A percentile compares a stretch with the other conserved stretches of the same genome.
These are phyloP conservation scores for Crotophaga sulcirostris DNA, from an alignment of 2,113 vertebrate genomes.

Conservation along the genomic window DNA sequence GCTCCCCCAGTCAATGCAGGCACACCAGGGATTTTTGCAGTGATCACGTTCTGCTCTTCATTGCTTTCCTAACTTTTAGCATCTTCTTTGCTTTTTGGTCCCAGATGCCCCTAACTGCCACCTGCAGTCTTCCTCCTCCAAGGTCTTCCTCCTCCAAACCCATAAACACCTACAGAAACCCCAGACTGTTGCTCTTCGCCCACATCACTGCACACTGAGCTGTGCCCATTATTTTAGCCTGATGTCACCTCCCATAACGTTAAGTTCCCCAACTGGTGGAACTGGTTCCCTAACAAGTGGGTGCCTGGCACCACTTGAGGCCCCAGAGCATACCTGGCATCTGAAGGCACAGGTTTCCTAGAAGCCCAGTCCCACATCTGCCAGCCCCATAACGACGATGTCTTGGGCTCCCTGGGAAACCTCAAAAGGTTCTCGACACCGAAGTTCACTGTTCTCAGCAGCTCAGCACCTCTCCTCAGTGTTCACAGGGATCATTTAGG, in stretches of 20 bases:
- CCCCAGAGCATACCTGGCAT: background rate
- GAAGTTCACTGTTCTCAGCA: rapidly evolving
- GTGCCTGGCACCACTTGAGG: background rate
- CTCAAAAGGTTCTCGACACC: background rate
- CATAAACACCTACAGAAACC: rapidly evolving
- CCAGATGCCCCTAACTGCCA: background rate
- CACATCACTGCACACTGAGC: background rate
- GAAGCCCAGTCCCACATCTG: background rate
- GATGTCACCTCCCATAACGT: background rate
- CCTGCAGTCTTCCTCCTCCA: no score
- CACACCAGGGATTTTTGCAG: background rate
- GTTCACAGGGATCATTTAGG: background rate
- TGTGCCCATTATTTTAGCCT: background rate
- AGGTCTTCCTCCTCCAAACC: background rate
- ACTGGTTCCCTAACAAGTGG: no score
- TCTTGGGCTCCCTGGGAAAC: background rate
- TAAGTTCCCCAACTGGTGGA: background rate
- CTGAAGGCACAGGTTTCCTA: background rate
- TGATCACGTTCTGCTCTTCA: background rate
- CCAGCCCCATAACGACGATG: background rate
- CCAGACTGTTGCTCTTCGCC: background rate
- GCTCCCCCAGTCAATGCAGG: no score
- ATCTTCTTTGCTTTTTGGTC: background rate
- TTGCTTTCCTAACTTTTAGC: background rate
- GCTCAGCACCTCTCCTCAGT: background rate